Evolutionary conservation across 2,888 invertebrate species (phyloP), one percentile per base, ranked within the genome.

Genomic region (Mylabris sibirica): DNA sequence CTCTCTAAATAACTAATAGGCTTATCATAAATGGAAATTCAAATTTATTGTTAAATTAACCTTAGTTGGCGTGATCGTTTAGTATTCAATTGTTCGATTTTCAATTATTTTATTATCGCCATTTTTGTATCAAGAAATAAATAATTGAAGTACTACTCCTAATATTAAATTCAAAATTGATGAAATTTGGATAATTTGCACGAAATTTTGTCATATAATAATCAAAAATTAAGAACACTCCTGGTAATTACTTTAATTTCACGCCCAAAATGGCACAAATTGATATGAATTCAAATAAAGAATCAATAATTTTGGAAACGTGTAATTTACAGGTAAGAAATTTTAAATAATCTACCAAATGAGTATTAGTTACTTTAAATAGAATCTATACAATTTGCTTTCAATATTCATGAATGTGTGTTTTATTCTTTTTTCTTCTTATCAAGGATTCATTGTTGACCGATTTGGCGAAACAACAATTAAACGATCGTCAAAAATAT

Each of bases 381-480:
- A 41, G n/a, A n/a, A 14, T 41, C 41, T 8, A 30, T 30, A 9
- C 38, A 38, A 44, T n/a, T n/a, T 14, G 44, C 3, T 17, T 14
- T n/a, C 14, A 44, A 44, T 44, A 44, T 44, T 44, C 1, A n/a
- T n/a, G 5, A 49, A 22, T 53, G n/a, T 44, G 1, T 44, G 2
- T 17, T 5, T 2, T 38, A 26, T 44, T 3, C 38, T 17, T 44
- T 1, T 44, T 49, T 49, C 8, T 20, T 6, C 22, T 11, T 12
- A 12, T 57, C 14, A n/a, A 57, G 57, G 14, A 57, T 14, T 14
- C 57, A n/a, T 1, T 26, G 2, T 57, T 57, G 57, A 57, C 57
- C 3, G n/a, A 57, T 57, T 26, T 57, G 26, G 57, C 57, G 14
- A 57, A 57, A n/a, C 57, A 57, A 57, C 57, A 57, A 57, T 57